Conservation (phyloP, 2,113 vertebrate genomes). For the Phylloscopus trochiloides region DNA sequence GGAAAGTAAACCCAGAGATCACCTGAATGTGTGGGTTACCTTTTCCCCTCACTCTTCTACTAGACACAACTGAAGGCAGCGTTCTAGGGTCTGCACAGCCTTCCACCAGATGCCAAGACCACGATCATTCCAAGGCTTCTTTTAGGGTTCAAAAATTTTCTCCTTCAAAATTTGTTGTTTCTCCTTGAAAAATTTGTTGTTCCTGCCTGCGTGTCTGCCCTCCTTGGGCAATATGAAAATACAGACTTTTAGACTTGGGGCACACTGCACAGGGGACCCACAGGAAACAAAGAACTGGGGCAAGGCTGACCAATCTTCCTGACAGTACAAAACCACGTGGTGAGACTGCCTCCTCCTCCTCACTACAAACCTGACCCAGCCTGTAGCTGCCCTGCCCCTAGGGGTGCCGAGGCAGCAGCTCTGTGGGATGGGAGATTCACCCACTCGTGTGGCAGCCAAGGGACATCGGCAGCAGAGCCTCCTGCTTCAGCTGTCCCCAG, state of each 20-base stretch:
- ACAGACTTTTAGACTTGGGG: neutral
- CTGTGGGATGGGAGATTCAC: neutral
- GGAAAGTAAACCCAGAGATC: neutral
- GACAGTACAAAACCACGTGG: neutral
- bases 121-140: neutral
- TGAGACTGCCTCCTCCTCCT: neutral
- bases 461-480: neutral
- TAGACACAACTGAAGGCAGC: neutral
- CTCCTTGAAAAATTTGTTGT: neutral
- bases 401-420: neutral
- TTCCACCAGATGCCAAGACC: neutral
- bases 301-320: neutral
- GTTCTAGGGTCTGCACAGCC: neutral
- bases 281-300: neutral
- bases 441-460: neutral
- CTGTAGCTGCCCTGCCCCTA: neutral
- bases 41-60: neutral
- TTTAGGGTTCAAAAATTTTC: neutral
- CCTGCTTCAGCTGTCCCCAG: neutral
- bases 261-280: neutral
- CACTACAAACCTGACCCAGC: neutral
- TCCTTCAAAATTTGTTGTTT: neutral
- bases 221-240: neutral
- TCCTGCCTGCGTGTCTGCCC: neutral
- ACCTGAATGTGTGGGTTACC: neutral